phyloP scores from a whole-genome alignment of 2,888 invertebrate species.

The Lasioglossum leucozonium region DNA sequence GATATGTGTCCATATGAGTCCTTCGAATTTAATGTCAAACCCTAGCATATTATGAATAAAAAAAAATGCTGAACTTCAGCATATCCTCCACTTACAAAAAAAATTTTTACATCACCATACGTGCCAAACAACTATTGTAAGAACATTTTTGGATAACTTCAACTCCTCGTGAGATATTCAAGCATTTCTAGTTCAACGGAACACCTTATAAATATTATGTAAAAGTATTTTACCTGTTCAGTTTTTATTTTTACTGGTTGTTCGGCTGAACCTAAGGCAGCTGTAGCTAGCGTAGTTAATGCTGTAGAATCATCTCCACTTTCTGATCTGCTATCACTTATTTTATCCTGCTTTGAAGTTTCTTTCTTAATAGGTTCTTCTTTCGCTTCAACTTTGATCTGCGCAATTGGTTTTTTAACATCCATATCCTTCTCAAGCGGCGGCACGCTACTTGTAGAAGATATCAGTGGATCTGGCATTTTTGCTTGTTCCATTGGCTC shows the following conservation, averaged over 20 bases:
- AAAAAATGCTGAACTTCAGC: neutral
- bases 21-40: neutral
- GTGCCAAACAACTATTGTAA: neutral
- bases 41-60: neutral
- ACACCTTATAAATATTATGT: neutral
- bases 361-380: constrained; percentile 70
- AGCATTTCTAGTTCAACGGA: neutral
- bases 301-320: constrained; percentile 88
- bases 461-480: constrained; percentile 57
- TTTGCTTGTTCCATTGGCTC: constrained; percentile 69
- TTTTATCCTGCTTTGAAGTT: constrained; percentile 73
- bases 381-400: constrained; percentile 71
- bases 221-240: constrained; percentile 64
- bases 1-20: neutral
- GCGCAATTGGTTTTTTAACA: constrained; percentile 55
- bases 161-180: neutral
- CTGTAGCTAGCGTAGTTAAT: constrained; percentile 90
- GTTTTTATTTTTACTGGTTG: constrained; percentile 75
- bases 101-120: neutral
- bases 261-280: constrained; percentile 87
- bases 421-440: constrained; percentile 72
- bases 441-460: constrained; percentile 73
- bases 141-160: constrained; percentile 1
- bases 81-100: neutral
- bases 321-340: constrained; percentile 84